Evolutionary conservation across 2,113 vertebrate species (phyloP), one percentile per base, ranked within the genome.

Genomic region (Dryoscopus gambensis): DNA sequence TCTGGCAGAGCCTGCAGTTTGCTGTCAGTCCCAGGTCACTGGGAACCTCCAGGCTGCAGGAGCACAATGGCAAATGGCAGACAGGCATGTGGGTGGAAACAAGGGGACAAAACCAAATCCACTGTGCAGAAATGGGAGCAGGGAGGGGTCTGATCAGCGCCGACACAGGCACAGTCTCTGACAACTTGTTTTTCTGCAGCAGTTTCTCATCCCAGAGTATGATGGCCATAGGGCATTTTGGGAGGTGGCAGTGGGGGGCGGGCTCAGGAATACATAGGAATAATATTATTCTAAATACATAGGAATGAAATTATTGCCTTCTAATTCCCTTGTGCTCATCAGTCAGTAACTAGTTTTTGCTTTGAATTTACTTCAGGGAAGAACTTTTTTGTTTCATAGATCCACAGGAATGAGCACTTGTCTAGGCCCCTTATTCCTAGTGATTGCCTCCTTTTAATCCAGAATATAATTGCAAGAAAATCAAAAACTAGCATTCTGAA

Each of bases 241-340:
- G 11, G 77, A 8, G 13, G 5, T 7, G 10, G 22, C 35, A 49
- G 25, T 19, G 25, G 4, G 9, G 30, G 4, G 7, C 1, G 4
- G 10, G 9, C 25, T 25, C 10, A 63, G 56, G 19, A 47, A 42
- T 70, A 31, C 3, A 5, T 22, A 37, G 18, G 14, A 19, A 35
- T 63, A 50, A 28, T 53, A n/a, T 22, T 63, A 44, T 8, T 77
- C 47, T 68, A 21, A 28, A 69, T 52, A 37, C 4, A 2, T 12
- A 30, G 27, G 28, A 24, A 47, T 67, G 3, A 27, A 71, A 42
- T 37, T 59, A 52, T 6, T 64, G 33, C 35, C 27, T 59, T 70
- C 47, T 49, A 25, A 19, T 68, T 89, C 65, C 52, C 44, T 49
- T 70, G 31, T 77, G 39, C 35, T 67, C 11, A 56, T 70, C n/a